Evolutionary conservation across 2,888 invertebrate species (phyloP), one percentile per base, ranked within the genome.

Genomic region (Ischnus inquisitorius): DNA sequence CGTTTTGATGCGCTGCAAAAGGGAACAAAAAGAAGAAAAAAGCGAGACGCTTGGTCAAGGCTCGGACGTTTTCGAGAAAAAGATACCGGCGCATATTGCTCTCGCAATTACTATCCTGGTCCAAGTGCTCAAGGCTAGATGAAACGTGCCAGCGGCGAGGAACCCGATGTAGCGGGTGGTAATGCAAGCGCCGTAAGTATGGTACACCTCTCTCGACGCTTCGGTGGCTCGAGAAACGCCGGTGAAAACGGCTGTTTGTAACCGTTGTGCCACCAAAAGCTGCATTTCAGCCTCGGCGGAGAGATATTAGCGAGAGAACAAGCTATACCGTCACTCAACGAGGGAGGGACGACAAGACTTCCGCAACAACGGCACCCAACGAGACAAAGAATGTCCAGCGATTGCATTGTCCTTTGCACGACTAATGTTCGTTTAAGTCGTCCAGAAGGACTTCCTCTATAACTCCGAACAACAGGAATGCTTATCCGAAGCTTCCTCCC

Each of bases 31-130:
- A 51, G 76, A 43, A 75, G 46, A 62, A 54, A 74, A 48, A 22
- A 12, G 10, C 74, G 67, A 71, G 68, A 46, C 28, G 54, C 54
- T 69, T 54, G 25, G 67, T 76, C 64, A 75, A 69, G 65, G 79
- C 78, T 64, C 48, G 65, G 80, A 75, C 65, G 65, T 62, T 14
- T 77, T 77, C 34, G 67, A 19, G 64, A 57, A 54, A 34, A 51
- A 12, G 76, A 83, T 64, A 64, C n/a, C 57, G 34, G 79, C 75
- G 84, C 78, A 80, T 87, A 84, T 87, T 86, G 84, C 85, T 78
- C 77, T 87, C 67, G 88, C 87, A 88, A 88, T 89, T 89, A 87
- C 85, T 80, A 77, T 81, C 82, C 85, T 54, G 79, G 78, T 34
- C 34, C 34, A 84, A 87, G 86, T 87, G 85, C 85, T 86, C 81